phyloP scores from a whole-genome alignment of 2,113 vertebrate genomes.

The Actenoides lindsayi region DNA sequence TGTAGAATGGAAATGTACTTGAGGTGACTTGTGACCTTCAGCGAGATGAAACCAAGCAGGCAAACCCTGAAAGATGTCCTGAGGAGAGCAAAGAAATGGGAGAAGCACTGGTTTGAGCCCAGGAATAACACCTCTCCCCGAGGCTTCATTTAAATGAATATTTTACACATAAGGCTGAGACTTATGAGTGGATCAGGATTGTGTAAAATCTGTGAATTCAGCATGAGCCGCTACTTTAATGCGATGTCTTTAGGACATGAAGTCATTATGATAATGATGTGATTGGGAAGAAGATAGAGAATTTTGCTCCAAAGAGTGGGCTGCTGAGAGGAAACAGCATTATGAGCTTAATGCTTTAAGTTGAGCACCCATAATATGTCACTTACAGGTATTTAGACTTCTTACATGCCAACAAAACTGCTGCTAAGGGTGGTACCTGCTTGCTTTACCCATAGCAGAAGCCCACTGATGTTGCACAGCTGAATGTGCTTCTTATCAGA shows the following conservation, averaged over 20 bases:
- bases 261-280: constrained; percentile 54
- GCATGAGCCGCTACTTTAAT: constrained; percentile 6
- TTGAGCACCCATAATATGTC: background rate
- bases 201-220: constrained; percentile 51
- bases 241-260: constrained; percentile 53
- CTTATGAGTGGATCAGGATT: background rate
- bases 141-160: constrained; percentile 14
- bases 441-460: background rate
- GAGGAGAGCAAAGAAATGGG: background rate
- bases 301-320: constrained; percentile 30
- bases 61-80: background rate
- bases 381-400: background rate
- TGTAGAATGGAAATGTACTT: background rate
- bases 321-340: background rate
- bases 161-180: constrained; percentile 18
- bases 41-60: background rate
- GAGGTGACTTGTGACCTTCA: background rate
- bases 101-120: background rate
- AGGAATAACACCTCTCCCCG: background rate
- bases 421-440: accelerated
- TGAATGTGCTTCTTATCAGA: background rate
- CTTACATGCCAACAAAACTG: background rate
- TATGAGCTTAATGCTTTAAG: background rate
- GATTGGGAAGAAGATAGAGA: constrained; percentile 50
- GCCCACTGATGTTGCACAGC: accelerated